Evolutionary conservation across 2,113 vertebrate genomes (phyloP).

Genomic region (Dolichallabes microphthalmus): DNA sequence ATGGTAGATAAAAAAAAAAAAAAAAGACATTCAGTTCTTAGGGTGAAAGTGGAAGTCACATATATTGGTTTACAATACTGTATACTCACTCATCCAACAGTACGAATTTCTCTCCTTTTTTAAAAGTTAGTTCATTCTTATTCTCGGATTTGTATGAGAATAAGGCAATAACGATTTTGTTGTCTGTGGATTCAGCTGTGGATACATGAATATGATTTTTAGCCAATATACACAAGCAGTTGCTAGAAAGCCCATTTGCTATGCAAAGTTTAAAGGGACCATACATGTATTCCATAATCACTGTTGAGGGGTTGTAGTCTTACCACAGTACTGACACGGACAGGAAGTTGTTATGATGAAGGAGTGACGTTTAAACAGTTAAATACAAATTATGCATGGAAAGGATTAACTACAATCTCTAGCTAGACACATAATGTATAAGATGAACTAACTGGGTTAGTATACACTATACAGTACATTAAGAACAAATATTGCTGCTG

Average conservation of each 20-base stretch:
- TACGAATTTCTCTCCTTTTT: slow-evolving; percentile 40
- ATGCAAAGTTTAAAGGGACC: background rate
- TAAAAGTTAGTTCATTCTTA: slow-evolving; percentile 20
- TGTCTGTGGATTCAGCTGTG: background rate
- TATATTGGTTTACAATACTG: background rate
- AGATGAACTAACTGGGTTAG: background rate
- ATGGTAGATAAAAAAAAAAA: background rate
- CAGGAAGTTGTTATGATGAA: background rate
- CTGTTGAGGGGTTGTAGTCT: background rate
- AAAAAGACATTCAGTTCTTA: background rate
- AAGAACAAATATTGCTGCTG: background rate
- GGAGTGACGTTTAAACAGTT: background rate
- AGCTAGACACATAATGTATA: background rate
- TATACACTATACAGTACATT: background rate
- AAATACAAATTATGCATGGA: background rate
- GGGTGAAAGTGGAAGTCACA: background rate
- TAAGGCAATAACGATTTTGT: slow-evolving; percentile 15
- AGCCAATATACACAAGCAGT: background rate
- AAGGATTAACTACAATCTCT: background rate
- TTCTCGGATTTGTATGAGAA: slow-evolving; percentile 23
- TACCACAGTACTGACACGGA: background rate
- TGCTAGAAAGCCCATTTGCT: background rate
- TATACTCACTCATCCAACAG: slow-evolving; percentile 43
- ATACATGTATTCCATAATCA: background rate
- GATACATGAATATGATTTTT: background rate